phyloP scores from a whole-genome alignment of 2,113 vertebrate species.

The Misgurnus mizolepis region DNA sequence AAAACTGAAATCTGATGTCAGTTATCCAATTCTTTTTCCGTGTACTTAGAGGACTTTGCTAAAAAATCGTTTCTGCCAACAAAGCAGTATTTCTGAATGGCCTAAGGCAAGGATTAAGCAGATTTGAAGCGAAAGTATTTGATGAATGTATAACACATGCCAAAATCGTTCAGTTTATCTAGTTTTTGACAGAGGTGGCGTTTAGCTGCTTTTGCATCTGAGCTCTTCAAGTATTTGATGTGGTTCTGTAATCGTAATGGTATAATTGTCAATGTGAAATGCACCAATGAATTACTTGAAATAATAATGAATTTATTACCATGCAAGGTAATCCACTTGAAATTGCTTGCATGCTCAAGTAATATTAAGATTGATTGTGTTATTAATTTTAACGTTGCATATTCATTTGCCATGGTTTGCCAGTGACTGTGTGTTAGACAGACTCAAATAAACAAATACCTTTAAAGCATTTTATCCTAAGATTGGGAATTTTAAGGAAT shows the following conservation, averaged over 20 bases:
- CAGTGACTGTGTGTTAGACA: background rate
- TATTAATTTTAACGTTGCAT: constrained; percentile 46
- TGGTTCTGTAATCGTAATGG: constrained; percentile 21
- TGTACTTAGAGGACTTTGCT: too few relatives aligned
- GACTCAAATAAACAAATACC: constrained; percentile 30
- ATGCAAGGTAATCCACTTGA: constrained; percentile 38
- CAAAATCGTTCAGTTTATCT: too few relatives aligned
- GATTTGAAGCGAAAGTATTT: too few relatives aligned
- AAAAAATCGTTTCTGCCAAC: too few relatives aligned
- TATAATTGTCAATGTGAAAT: constrained; percentile 26
- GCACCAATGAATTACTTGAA: constrained; percentile 19
- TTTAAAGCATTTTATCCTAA: background rate
- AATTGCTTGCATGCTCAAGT: constrained; percentile 42
- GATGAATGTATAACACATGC: too few relatives aligned
- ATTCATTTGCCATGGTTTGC: constrained; percentile 50
- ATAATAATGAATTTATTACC: constrained; percentile 26
- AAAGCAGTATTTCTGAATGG: too few relatives aligned
- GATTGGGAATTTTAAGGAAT: background rate
- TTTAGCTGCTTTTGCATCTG: too few relatives aligned
- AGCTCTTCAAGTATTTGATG: too few relatives aligned
- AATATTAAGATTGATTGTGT: constrained; percentile 42
- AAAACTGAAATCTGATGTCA: too few relatives aligned
- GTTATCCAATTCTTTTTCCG: too few relatives aligned
- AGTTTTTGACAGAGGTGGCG: too few relatives aligned
- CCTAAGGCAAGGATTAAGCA: too few relatives aligned